Conservation (phyloP, 2,797 vertebrate species). For the Semotilus atromaculatus region DNA sequence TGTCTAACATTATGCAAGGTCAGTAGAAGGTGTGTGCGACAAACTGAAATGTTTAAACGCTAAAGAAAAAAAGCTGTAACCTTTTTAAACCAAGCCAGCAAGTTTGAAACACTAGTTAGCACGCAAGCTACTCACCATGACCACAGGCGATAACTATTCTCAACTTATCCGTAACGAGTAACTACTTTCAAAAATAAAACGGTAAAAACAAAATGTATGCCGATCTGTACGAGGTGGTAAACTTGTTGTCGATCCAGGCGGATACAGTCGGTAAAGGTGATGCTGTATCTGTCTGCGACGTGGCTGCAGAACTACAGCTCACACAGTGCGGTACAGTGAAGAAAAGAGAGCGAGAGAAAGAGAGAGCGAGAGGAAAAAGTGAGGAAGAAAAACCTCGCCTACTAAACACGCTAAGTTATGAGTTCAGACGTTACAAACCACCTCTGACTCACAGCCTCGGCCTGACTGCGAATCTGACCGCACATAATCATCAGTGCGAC, state of each 20-base stretch:
- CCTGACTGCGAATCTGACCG: conserved; percentile 52
- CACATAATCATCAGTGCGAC: background rate
- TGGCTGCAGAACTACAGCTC: conserved; percentile 43
- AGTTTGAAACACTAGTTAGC: conserved; percentile 8
- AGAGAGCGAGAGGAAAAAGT: conserved; percentile 66
- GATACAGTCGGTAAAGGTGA: background rate
- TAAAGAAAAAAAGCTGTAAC: background rate
- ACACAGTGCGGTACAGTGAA: conserved; percentile 32
- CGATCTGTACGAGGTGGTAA: background rate
- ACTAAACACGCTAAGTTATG: conserved; percentile 49
- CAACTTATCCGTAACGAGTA: background rate
- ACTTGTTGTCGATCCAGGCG: background rate
- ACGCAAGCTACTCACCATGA: conserved; percentile 43
- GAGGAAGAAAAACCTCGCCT: conserved; percentile 72
- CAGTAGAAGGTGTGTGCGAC: background rate
- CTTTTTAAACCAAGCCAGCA: background rate
- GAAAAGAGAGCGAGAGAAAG: conserved; percentile 6
- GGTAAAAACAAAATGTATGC: background rate
- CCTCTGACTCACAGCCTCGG: conserved; percentile 54
- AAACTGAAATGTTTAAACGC: background rate
- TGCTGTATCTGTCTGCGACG: conserved; percentile 33
- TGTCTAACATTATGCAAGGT: background rate
- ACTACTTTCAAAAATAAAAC: background rate
- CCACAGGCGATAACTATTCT: background rate
- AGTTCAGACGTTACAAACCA: conserved; percentile 63